These are phyloP conservation scores for Nebria salina DNA, from an alignment of 2,888 invertebrate species.

Conservation along the genomic window DNA sequence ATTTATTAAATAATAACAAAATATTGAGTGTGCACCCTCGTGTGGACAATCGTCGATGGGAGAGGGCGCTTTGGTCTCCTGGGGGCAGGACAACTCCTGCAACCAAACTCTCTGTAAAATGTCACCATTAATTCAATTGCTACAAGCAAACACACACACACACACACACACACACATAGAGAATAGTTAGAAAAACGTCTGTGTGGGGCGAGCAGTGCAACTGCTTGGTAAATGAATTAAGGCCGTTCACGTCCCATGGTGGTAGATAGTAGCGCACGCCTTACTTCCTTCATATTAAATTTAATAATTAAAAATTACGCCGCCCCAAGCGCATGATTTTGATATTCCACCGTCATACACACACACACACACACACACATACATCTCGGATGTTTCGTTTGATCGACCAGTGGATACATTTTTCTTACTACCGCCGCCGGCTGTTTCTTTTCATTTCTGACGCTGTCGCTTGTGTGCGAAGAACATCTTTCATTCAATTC, in stretches of 20 bases:
- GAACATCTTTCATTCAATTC: too few species aligned
- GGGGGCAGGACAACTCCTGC: not conserved
- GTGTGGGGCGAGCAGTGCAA: not conserved
- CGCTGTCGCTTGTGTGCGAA: too few species aligned
- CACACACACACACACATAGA: not conserved
- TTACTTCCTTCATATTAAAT: not conserved
- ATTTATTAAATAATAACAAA: too few species aligned
- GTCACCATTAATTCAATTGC: not conserved
- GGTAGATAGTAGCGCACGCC: not conserved
- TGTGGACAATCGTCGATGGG: too few species aligned
- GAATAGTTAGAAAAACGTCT: not conserved
- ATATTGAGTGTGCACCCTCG: too few species aligned
- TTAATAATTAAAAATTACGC: not conserved
- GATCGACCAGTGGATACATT: too few species aligned
- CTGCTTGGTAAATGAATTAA: not conserved
- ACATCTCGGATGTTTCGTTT: too few species aligned
- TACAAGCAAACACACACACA: not conserved
- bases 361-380: too few species aligned
- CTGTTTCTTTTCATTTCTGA: too few species aligned
- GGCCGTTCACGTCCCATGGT: not conserved
- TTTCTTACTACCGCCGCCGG: too few species aligned
- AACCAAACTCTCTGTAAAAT: not conserved
- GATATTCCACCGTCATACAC: not conserved
- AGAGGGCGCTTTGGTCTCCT: too few species aligned
- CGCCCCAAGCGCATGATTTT: not conserved